Percentiles rank a stretch among this genome's conserved stretches.
Conservation (phyloP, 2,113 vertebrate genomes). For the Peromyscus maniculatus region DNA sequence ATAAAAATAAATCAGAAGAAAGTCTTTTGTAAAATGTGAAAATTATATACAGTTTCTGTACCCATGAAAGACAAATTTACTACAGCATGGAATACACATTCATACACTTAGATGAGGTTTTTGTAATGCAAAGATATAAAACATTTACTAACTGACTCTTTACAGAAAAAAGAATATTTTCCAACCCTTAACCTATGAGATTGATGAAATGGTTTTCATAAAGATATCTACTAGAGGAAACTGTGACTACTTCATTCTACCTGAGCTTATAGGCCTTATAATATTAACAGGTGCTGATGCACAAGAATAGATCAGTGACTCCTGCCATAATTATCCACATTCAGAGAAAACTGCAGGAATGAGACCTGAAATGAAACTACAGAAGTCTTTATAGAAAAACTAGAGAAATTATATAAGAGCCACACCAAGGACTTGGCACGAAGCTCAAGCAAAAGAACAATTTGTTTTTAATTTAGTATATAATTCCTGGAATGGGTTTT, state of each 20-base stretch:
- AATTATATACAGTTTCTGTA: background rate
- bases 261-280: constrained; percentile 59
- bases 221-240: constrained; percentile 33
- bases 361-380: constrained; percentile 62
- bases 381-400: constrained; percentile 47
- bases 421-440: constrained; percentile 4
- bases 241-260: constrained; percentile 61
- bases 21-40: constrained; percentile 30
- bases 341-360: constrained; percentile 67
- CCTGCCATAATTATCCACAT: constrained; percentile 53
- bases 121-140: constrained; percentile 27
- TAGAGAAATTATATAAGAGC: constrained; percentile 10
- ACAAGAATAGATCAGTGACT: constrained; percentile 57
- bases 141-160: constrained; percentile 37
- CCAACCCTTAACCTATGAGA: background rate
- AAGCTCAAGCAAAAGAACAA: constrained; percentile 35
- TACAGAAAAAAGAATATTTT: background rate
- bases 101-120: constrained; percentile 16
- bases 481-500: constrained; percentile 51
- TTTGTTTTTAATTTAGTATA: constrained; percentile 56
- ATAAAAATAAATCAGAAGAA: constrained; percentile 10
- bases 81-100: background rate
- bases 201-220: constrained; percentile 54
- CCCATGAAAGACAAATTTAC: background rate
- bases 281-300: constrained; percentile 61